Evolutionary conservation across 2,797 vertebrate species (phyloP).

Genomic region (Cuculus canorus): DNA sequence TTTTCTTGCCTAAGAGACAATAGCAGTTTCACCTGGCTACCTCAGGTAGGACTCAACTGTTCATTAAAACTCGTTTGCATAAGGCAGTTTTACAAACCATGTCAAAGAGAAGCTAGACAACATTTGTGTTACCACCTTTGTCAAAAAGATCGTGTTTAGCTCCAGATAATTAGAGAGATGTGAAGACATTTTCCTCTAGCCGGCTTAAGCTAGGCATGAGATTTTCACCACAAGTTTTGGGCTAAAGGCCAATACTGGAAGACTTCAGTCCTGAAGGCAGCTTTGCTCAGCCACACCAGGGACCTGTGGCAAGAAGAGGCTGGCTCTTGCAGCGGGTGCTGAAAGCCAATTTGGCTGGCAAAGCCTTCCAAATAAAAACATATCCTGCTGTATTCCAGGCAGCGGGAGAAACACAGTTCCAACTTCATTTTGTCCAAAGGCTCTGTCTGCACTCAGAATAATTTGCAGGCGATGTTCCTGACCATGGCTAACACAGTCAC

Average conservation of each 20-base stretch:
- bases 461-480: neutral
- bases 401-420: neutral
- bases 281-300: neutral
- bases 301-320: neutral
- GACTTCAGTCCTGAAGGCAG: neutral
- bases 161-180: neutral
- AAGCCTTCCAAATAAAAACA: neutral
- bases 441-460: rapidly evolving
- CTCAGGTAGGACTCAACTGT: neutral
- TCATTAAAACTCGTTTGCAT: conserved; percentile 1
- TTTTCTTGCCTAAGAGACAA: neutral
- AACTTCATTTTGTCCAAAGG: neutral
- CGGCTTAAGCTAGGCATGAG: neutral
- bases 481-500: neutral
- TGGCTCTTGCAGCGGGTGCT: neutral
- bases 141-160: neutral
- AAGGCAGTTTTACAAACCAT: neutral
- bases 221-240: neutral
- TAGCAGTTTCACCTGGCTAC: neutral
- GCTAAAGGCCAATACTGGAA: neutral
- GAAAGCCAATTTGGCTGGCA: neutral
- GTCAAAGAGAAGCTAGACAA: neutral
- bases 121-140: neutral
- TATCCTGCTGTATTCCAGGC: rapidly evolving
- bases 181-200: neutral